Evolutionary conservation across 2,113 vertebrate genomes (phyloP).

Genomic region (Saguinus midas): DNA sequence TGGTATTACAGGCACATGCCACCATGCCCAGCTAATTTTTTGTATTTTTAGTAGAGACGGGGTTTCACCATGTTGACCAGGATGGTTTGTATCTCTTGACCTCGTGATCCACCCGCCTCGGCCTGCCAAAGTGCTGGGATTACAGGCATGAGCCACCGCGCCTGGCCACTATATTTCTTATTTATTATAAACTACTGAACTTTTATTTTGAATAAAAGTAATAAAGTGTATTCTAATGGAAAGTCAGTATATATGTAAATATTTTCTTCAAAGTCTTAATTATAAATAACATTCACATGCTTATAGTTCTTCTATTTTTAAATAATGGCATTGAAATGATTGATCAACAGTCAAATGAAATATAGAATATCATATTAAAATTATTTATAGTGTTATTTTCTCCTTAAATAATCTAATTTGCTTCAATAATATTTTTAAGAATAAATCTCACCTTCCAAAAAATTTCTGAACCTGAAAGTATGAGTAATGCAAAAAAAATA

Average conservation of each 20-base stretch:
- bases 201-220: background rate
- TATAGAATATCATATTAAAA: background rate
- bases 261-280: background rate
- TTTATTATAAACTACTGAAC: background rate
- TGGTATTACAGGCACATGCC: too few relatives aligned
- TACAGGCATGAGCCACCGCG: too few relatives aligned
- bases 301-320: background rate
- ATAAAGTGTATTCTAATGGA: background rate
- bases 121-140: too few relatives aligned
- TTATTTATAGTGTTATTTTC: background rate
- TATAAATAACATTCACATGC: background rate
- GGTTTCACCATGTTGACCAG: too few relatives aligned
- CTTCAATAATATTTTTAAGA: background rate
- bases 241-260: background rate
- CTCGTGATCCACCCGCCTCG: too few relatives aligned
- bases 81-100: too few relatives aligned
- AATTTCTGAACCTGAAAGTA: background rate
- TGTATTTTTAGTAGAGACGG: too few relatives aligned
- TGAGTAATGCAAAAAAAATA: background rate
- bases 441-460: background rate
- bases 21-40: too few relatives aligned
- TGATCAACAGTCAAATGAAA: background rate
- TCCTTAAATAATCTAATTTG: background rate
- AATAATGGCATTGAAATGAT: background rate
- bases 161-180: background rate